Evolutionary conservation across 2,888 invertebrate species (phyloP).

Genomic region (Embidobia sp.): DNA sequence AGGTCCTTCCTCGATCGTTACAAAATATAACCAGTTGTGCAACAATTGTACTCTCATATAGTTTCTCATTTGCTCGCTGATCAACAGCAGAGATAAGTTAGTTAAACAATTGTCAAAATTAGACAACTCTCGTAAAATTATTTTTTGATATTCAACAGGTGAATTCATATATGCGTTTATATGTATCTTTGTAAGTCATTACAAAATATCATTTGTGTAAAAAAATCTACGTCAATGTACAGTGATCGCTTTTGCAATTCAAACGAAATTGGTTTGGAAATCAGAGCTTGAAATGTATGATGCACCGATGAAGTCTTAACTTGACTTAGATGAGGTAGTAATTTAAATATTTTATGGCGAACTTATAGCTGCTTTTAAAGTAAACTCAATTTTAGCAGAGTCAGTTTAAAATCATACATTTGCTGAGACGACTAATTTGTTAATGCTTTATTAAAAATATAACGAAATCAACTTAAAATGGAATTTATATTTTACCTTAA

Average conservation of each 20-base stretch:
- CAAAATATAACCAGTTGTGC: conserved; percentile 30
- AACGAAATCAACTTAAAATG: no score
- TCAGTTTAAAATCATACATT: no score
- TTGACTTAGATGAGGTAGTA: no score
- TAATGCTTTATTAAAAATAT: no score
- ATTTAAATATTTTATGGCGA: no score
- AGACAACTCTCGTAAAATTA: conserved; percentile 34
- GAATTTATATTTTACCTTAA: no score
- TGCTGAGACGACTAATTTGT: no score
- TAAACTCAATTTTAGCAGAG: no score
- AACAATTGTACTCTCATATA: conserved; percentile 30
- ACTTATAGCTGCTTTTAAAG: no score
- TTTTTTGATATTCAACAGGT: conserved; percentile 19
- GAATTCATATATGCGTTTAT: conserved; percentile 9
- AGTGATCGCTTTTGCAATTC: not conserved
- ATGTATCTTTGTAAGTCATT: conserved; percentile 24
- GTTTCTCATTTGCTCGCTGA: conserved; percentile 19
- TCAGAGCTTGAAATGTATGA: no score
- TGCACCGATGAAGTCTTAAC: no score
- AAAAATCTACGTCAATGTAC: conserved; percentile 41
- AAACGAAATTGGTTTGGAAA: conserved; percentile 6
- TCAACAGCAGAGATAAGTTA: conserved; percentile 37
- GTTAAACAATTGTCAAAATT: conserved; percentile 22
- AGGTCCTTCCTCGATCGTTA: conserved; percentile 32
- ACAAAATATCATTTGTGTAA: conserved; percentile 43